Base-by-base conservation (phyloP, 2,888 invertebrate species). In the Ochropleura leucogaster region DNA sequence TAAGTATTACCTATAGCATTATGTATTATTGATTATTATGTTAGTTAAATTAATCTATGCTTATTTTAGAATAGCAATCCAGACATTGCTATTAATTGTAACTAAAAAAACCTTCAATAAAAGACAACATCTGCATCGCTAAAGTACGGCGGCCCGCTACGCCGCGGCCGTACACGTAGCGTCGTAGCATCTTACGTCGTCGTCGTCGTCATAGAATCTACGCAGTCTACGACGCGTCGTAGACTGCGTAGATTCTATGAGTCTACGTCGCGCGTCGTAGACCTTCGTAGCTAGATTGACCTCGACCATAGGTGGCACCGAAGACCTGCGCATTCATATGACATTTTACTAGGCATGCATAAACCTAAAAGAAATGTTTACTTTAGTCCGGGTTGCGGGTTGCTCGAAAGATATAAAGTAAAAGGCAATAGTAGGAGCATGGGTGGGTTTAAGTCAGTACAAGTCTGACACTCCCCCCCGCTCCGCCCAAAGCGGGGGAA, bases 261-360 rank as follows among this genome's bases (percentile, higher is more conserved):
- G 30, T n/a, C 16, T n/a, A 44, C 60, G 68, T 16, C 42, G 57
- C 40, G 40, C 30, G 5, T 59, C 59, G 40, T 42, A 40, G 55
- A 55, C 40, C 59, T 60, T 60, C 4, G 60, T n/a, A 4, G 10
- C 42, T n/a, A n/a, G n/a, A 18, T 16, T 65, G 49, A 72, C 74
- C 64, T 72, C 59, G 72, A 65, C 46, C 49, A 14, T 72, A 64
- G 30, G 12, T 18, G 6, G n/a, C 49, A 51, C 64, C 57, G 9
- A 46, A 51, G 64, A 72, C 74, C 72, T 74, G 74, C 72, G 74
- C 74, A 40, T 74, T 72, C 72, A 59, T 44, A 9, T 68, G 74
- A 73, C 73, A 77, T 68, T 16, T 14, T 69, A 79, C 77, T 12
- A 62, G 53, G 60, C 49, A 14, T 46, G 14, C 65, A 75, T 59